Percentiles rank a stretch among this genome's conserved stretches.
These are phyloP conservation scores for Moxostoma hubbsi DNA, from an alignment of 2,797 vertebrate species.

Conservation along the genomic window DNA sequence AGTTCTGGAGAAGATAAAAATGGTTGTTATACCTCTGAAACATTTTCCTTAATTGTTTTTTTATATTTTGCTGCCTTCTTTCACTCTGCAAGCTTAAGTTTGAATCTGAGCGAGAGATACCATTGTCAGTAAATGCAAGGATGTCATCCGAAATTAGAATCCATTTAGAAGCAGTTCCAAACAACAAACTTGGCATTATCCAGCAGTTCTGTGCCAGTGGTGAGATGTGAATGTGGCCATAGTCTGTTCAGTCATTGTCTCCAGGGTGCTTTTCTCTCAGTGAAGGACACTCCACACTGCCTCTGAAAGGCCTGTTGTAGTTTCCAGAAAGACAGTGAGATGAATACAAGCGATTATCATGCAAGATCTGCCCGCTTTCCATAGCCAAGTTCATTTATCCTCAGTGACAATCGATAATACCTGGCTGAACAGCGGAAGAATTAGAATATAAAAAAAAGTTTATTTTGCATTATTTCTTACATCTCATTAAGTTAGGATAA, in stretches of 20 bases:
- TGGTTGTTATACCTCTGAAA: conserved; percentile 4
- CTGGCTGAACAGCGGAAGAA: conserved; percentile 30
- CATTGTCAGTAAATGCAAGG: conserved; percentile 29
- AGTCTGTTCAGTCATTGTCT: conserved; percentile 63
- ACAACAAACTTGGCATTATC: conserved; percentile 49
- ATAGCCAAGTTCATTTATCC: too few species aligned
- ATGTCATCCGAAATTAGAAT: conserved; percentile 45
- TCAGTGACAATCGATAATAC: conserved; percentile 56
- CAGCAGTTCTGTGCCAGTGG: conserved; percentile 47
- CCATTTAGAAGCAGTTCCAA: conserved; percentile 39
- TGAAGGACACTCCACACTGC: conserved; percentile 66
- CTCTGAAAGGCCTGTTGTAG: conserved; percentile 44
- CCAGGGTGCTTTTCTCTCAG: conserved; percentile 59
- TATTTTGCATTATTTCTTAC: background rate
- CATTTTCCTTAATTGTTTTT: conserved; percentile 38
- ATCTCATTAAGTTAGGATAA: background rate
- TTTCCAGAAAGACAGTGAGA: conserved; percentile 34
- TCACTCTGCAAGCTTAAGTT: conserved; percentile 9
- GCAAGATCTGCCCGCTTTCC: conserved; percentile 45
- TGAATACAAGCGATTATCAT: conserved; percentile 47
- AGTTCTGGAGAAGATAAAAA: conserved; percentile 19
- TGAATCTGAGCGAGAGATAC: conserved; percentile 22
- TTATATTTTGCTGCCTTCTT: conserved; percentile 17
- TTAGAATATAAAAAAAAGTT: conserved; percentile 11
- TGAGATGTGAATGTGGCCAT: conserved; percentile 62